Base-by-base conservation (phyloP, 2,888 invertebrate genomes). In the Fragum whitleyi region DNA sequence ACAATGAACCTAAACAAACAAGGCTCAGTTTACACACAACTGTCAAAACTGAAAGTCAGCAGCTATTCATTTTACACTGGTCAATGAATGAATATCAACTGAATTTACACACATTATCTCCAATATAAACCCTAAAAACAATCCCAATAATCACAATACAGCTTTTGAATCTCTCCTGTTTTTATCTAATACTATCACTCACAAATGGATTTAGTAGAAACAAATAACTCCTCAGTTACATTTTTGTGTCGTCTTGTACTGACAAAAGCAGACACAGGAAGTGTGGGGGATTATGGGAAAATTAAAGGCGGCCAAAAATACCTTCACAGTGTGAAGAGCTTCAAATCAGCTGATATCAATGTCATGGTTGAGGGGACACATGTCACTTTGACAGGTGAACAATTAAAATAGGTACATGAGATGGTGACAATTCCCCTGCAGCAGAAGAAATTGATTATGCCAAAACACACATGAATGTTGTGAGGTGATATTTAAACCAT, bases 281-380 rank as follows among this genome's bases (percentile, higher is more conserved):
- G 77, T 73, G 19, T 28, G 19, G 21, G 36, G 83, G 72, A 83
- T 83, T 80, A 75, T 83, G 83, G 83, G 79, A 59, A 73, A 65
- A 67, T 55, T 59, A 55, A 70, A 42, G 5, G 53, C 59, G 75
- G 76, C 70, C 68, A 72, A 53, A 36, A 77, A 73, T 74, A 77
- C 77, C 83, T 83, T 74, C 80, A 61, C 55, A 29, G 67, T 75
- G 68, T 74, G 78, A 70, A 83, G 80, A 80, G 74, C 69, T 71
- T 47, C 75, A 69, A 74, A 74, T 74, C 83, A 83, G 83, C 79
- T 79, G 83, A 77, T 83, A 65, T 32, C 65, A 42, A 53, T 55
- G 61, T 61, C 29, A 61, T 61, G 61, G 55, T 72, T 65, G 21
- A 21, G 53, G 32, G 29, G 32, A 14, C 61, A 61, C 61, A 32